These are phyloP conservation scores for Ceyx erithaca DNA, from an alignment of 2,797 vertebrate genomes.

Conservation along the genomic window DNA sequence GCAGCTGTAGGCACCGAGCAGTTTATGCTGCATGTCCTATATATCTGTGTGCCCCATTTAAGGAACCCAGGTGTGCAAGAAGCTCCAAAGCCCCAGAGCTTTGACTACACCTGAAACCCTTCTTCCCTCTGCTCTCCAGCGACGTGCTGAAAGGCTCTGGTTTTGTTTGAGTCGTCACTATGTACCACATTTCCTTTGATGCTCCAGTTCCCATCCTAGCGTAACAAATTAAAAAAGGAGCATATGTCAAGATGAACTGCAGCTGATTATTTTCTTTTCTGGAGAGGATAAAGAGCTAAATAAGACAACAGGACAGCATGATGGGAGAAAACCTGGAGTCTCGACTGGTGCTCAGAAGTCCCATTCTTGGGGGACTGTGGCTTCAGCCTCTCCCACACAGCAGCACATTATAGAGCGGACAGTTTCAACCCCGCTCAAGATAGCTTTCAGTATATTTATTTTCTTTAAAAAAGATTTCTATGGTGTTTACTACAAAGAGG, in stretches of 20 bases:
- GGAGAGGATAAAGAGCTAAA: neutral
- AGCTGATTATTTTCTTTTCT: neutral
- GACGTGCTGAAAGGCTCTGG: fast-evolving
- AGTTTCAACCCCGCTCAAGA: neutral
- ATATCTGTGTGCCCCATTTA: neutral
- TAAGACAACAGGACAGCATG: fast-evolving
- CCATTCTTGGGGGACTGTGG: neutral
- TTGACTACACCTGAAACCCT: neutral
- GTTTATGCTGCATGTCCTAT: neutral
- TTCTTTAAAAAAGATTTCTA: neutral
- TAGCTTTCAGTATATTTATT: neutral
- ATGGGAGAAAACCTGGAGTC: neutral
- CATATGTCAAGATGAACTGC: neutral
- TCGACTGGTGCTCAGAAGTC: fast-evolving
- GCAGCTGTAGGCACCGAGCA: neutral
- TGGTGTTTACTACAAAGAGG: neutral
- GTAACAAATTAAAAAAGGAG: neutral
- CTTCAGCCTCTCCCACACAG: neutral
- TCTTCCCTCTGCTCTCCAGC: neutral
- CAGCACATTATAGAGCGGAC: neutral
- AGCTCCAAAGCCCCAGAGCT: neutral
- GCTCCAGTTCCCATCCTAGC: neutral
- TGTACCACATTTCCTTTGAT: neutral
- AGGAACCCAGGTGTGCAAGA: slow-evolving; percentile 4
- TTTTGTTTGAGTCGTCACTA: neutral